A percentile compares a stretch with the other conserved stretches of the same genome.
Evolutionary conservation across 2,113 vertebrate species (phyloP).

Genomic region (Oxyruncus cristatus): DNA sequence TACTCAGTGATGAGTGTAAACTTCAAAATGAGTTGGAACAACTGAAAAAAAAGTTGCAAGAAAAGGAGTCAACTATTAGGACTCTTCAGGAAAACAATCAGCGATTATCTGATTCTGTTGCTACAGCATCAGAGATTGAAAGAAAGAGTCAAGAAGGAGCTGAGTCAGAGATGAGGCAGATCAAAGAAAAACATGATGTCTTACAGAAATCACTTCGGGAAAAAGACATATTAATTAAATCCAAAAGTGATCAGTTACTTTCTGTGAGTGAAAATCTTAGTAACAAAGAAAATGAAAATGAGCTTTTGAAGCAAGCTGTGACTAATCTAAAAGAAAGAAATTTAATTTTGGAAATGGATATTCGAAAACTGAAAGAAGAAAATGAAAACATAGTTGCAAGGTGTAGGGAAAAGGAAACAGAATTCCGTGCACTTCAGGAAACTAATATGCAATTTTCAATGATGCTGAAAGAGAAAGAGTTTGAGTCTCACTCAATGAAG

Average conservation of each 20-base stretch:
- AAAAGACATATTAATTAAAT: conserved; percentile 95
- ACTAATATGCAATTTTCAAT: conserved; percentile 96
- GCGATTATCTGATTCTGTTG: conserved; percentile 82
- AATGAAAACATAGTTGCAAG: conserved; percentile 84
- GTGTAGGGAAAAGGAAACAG: conserved; percentile 87
- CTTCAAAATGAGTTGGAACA: conserved; percentile 73
- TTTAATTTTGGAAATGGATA: conserved; percentile 89
- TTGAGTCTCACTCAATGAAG: conserved; percentile 85
- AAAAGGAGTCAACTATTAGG: conserved; percentile 81
- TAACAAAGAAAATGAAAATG: conserved; percentile 92
- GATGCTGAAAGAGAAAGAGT: conserved; percentile 93
- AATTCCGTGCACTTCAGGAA: conserved; percentile 93
- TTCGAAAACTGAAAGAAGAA: conserved; percentile 87
- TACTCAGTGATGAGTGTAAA: conserved; percentile 41
- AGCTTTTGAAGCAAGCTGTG: conserved; percentile 93
- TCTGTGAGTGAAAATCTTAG: conserved; percentile 85
- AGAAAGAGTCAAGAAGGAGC: conserved; percentile 74
- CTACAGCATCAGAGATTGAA: conserved; percentile 79
- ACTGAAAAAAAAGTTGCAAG: conserved; percentile 75
- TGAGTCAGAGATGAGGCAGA: conserved; percentile 78
- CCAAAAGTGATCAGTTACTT: conserved; percentile 88
- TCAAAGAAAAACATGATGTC: conserved; percentile 80
- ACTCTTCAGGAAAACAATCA: conserved; percentile 94
- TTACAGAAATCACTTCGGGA: conserved; percentile 89
- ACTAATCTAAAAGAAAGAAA: conserved; percentile 95